Conservation (phyloP, 1,140 invertebrate species). For the Pteromalus puparum region DNA sequence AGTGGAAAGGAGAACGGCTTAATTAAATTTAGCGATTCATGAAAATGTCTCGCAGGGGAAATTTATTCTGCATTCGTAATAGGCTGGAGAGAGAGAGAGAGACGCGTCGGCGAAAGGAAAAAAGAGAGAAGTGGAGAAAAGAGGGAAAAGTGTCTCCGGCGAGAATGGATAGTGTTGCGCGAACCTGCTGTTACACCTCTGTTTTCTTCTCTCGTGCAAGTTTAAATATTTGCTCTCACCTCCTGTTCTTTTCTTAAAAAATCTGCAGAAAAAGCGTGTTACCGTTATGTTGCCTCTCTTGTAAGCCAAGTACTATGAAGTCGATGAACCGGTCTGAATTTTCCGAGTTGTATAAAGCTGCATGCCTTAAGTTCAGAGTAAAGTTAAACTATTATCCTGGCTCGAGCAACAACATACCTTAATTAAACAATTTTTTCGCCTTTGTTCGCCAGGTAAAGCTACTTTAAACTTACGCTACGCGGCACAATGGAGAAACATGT, state of each 20-base stretch:
- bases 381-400: not conserved
- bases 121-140: not conserved
- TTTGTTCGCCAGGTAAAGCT: not conserved
- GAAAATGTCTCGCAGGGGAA: constrained; percentile 44
- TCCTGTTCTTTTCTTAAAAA: not conserved
- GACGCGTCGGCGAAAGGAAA: constrained; percentile 14
- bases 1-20: not conserved
- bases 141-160: constrained; percentile 18
- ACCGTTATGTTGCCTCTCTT: not conserved
- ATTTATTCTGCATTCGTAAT: constrained; percentile 49
- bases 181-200: not conserved
- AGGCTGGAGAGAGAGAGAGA: constrained; percentile 16
- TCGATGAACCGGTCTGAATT: not conserved
- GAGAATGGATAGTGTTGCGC: not conserved
- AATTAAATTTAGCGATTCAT: constrained; percentile 50
- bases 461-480: not conserved
- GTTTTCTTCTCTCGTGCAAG: not conserved
- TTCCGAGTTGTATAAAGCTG: not conserved
- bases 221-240: not conserved
- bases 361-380: not conserved
- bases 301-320: not conserved
- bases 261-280: not conserved
- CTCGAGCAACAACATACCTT: not conserved
- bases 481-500: not conserved
- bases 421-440: not conserved